phyloP scores from a whole-genome alignment of 2,888 invertebrate genomes.

The Agonopterix arenella region DNA sequence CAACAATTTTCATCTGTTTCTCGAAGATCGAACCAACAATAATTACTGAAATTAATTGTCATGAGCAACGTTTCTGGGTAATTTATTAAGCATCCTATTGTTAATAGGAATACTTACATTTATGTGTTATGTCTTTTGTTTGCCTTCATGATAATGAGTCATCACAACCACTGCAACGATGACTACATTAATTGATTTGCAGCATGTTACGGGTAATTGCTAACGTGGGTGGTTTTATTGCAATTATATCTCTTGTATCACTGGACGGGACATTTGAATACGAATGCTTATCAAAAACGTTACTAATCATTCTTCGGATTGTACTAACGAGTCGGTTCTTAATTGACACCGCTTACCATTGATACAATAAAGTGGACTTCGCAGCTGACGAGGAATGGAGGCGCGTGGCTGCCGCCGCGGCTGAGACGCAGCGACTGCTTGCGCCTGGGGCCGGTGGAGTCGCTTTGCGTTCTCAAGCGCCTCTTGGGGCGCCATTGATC shows the following conservation, averaged over 20 bases:
- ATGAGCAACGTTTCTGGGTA: conserved; percentile 1
- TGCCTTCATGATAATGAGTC: conserved; percentile 53
- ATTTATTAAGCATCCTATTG: conserved; percentile 22
- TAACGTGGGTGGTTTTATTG: conserved; percentile 50
- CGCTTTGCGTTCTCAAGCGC: conserved; percentile 82
- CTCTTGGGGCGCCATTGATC: conserved; percentile 94
- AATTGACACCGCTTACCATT: conserved; percentile 29
- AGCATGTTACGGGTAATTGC: conserved; percentile 59
- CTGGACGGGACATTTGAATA: too few relatives aligned
- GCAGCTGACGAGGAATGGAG: conserved; percentile 92
- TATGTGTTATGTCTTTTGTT: conserved; percentile 29
- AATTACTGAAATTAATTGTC: not conserved
- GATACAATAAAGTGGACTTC: conserved; percentile 52
- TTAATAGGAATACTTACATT: conserved; percentile 16
- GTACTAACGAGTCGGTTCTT: not conserved
- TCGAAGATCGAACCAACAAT: not conserved
- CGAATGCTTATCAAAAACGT: not conserved
- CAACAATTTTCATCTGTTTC: too few relatives aligned
- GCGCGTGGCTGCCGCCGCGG: conserved; percentile 87
- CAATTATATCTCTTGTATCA: conserved; percentile 16
- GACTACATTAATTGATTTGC: conserved; percentile 67
- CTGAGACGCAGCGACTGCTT: conserved; percentile 87
- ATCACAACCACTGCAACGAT: conserved; percentile 37
- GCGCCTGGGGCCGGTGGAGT: conserved; percentile 77
- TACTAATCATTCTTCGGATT: not conserved